Percentiles rank a stretch among this genome's conserved stretches.
Evolutionary conservation across 2,797 vertebrate genomes (phyloP).

Genomic region (Ataeniobius toweri): DNA sequence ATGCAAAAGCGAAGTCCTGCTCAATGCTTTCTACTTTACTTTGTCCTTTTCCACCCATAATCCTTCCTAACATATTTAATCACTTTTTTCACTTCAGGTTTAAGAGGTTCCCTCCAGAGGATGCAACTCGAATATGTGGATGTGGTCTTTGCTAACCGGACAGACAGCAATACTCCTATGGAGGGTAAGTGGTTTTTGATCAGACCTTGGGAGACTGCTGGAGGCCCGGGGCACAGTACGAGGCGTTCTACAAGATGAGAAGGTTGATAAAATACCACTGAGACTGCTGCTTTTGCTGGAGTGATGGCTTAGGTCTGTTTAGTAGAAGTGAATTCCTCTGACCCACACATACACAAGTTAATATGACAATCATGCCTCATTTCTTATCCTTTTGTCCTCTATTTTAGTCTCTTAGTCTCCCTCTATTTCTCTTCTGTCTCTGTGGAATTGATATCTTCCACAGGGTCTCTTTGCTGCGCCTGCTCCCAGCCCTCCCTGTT

Average conservation of each 20-base stretch:
- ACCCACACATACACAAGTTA: slow-evolving; percentile 29
- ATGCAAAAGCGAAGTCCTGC: neutral
- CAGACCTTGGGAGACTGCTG: slow-evolving; percentile 1
- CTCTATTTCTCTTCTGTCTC: slow-evolving; percentile 52
- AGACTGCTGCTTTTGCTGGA: slow-evolving; percentile 12
- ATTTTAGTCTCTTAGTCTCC: slow-evolving; percentile 59
- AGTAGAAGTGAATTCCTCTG: slow-evolving; percentile 10
- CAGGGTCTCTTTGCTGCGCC: slow-evolving; percentile 59
- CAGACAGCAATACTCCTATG: slow-evolving; percentile 98
- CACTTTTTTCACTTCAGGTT: slow-evolving; percentile 75
- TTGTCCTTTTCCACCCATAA: neutral
- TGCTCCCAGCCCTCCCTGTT: slow-evolving; percentile 59
- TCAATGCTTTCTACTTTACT: neutral
- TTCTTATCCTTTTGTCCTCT: slow-evolving; percentile 43
- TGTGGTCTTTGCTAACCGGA: slow-evolving; percentile 97
- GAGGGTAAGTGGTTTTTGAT: slow-evolving; percentile 86
- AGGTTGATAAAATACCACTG: slow-evolving; percentile 54
- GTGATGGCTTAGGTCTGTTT: slow-evolving; percentile 38
- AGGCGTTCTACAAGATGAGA: slow-evolving; percentile 61
- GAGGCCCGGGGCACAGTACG: slow-evolving; percentile 35
- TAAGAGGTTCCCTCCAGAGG: slow-evolving; percentile 94
- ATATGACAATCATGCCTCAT: slow-evolving; percentile 50
- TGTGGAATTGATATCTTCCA: slow-evolving; percentile 58
- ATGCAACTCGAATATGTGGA: slow-evolving; percentile 98
- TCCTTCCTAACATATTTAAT: neutral